Conservation (phyloP, 2,888 invertebrate species). For the Ochlodes sylvanus region DNA sequence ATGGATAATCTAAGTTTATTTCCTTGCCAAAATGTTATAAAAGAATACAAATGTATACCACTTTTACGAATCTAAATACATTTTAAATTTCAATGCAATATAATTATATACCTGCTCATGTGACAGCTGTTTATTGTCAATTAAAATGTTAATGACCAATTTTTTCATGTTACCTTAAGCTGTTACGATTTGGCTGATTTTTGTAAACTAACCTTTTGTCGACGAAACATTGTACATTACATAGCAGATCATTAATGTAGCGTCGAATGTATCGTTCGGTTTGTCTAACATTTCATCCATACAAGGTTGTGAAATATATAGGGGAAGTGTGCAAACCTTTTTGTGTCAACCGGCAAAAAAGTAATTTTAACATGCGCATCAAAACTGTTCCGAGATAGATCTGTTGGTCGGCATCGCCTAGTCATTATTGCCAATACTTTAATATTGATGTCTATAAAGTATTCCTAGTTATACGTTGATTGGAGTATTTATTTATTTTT, state of each 20-base stretch:
- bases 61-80: conserved; percentile 3
- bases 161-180: conserved; percentile 57
- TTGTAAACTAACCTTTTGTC: not conserved
- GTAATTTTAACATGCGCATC: conserved; percentile 17
- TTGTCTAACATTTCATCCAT: conserved; percentile 17
- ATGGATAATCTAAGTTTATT: not conserved
- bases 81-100: not conserved
- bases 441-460: conserved; percentile 4
- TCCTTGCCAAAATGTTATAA: not conserved
- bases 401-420: not conserved
- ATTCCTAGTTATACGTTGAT: conserved; percentile 3
- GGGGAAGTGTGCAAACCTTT: conserved; percentile 4
- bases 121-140: conserved; percentile 56
- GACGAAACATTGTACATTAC: too few relatives aligned
- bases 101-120: not conserved
- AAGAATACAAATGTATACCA: not conserved
- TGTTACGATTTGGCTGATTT: conserved; percentile 37
- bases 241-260: not conserved
- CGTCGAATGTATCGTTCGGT: not conserved
- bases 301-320: conserved; percentile 29
- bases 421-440: not conserved
- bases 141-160: conserved; percentile 63
- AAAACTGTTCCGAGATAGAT: not conserved
- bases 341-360: conserved; percentile 2
- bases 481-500: not conserved